Evolutionary conservation across 2,888 invertebrate genomes (phyloP).

Genomic region (Ennomos fuscantarius): DNA sequence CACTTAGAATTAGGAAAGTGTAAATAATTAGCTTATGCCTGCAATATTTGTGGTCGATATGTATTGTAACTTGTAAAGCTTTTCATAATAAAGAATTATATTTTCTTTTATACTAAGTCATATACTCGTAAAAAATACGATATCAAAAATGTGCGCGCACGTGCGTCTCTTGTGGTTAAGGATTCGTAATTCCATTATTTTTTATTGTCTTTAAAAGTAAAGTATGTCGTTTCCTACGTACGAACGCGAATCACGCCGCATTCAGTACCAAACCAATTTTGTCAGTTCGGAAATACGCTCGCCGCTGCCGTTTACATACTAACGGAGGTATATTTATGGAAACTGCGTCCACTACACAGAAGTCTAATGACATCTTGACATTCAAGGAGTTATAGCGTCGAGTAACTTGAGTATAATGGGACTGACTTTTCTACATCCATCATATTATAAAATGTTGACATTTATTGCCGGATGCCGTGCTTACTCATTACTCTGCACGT

Average conservation of each 20-base stretch:
- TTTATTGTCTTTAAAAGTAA: constrained; percentile 28
- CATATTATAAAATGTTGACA: too few species aligned
- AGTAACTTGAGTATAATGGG: too few species aligned
- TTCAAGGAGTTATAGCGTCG: constrained; percentile 9
- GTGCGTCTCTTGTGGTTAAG: constrained; percentile 20
- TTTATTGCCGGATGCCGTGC: too few species aligned
- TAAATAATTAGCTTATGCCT: too few species aligned
- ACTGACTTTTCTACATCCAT: too few species aligned
- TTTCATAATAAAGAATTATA: too few species aligned
- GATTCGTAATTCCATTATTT: constrained; percentile 27
- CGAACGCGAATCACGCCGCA: constrained; percentile 17
- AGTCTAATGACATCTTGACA: constrained; percentile 17
- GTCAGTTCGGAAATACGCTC: constrained; percentile 28
- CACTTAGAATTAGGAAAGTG: too few species aligned
- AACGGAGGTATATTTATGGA: constrained; percentile 36
- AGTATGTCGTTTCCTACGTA: constrained; percentile 31
- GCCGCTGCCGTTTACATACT: constrained; percentile 11
- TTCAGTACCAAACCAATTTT: constrained; percentile 35
- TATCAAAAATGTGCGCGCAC: not conserved
- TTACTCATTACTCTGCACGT: too few species aligned
- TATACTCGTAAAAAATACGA: not conserved
- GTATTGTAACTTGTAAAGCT: too few species aligned
- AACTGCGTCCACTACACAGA: constrained; percentile 5
- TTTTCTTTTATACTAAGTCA: too few species aligned
- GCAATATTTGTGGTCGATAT: too few species aligned